A percentile compares a stretch with the other conserved stretches of the same genome.
Conservation (phyloP, 2,797 vertebrate genomes). For the Ispidina lecontei region DNA sequence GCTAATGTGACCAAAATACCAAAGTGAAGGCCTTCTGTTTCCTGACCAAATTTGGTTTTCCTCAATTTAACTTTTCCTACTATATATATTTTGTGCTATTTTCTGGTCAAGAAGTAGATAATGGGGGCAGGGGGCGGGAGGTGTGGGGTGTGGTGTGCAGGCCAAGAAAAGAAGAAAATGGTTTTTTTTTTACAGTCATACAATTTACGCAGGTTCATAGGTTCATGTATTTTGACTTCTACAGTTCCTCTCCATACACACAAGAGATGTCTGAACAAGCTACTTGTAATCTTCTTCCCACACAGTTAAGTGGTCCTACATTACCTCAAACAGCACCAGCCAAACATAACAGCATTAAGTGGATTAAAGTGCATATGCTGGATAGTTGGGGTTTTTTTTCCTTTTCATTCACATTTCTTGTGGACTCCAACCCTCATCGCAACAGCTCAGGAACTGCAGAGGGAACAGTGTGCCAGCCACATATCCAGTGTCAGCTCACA, state of each 20-base stretch:
- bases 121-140: not conserved
- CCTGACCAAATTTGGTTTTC: not conserved
- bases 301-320: rapidly evolving
- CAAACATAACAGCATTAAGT: not conserved
- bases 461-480: slow-evolving; percentile 6
- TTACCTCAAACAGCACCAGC: not conserved
- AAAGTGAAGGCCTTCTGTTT: not conserved
- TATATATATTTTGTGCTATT: not conserved
- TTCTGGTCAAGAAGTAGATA: not conserved
- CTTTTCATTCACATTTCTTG: slow-evolving; percentile 7
- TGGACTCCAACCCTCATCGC: not conserved
- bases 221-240: not conserved
- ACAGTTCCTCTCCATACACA: not conserved
- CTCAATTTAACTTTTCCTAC: not conserved
- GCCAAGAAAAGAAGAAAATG: too few relatives aligned
- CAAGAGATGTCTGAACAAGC: not conserved
- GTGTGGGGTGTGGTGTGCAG: too few relatives aligned
- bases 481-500: not conserved
- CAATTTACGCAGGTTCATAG: not conserved
- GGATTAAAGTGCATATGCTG: not conserved
- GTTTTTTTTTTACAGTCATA: not conserved
- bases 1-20: not conserved
- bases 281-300: not conserved
- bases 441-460: not conserved
- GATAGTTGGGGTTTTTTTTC: not conserved